Evolutionary conservation across 1,140 invertebrate species (phyloP).

Genomic region (Drosophila arizonae): DNA sequence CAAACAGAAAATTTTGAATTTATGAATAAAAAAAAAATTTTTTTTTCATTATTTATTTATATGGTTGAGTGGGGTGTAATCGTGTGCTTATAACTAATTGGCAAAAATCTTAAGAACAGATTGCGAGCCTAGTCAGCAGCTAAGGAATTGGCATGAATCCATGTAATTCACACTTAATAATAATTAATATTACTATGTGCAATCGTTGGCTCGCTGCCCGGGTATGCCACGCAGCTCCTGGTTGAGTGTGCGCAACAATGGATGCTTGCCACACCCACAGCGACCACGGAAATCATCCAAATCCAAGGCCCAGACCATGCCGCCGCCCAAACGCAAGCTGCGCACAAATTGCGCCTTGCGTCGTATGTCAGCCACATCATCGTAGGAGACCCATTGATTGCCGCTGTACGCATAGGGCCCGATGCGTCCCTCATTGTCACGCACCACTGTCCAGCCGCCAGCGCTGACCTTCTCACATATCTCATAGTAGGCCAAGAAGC

Average conservation of each 20-base stretch:
- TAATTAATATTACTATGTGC: slow-evolving; percentile 58
- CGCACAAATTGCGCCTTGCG: slow-evolving; percentile 85
- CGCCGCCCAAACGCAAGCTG: slow-evolving; percentile 87
- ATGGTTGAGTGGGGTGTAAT: slow-evolving; percentile 10
- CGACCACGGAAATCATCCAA: slow-evolving; percentile 89
- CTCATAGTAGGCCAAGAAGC: slow-evolving; percentile 94
- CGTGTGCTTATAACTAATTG: slow-evolving; percentile 50
- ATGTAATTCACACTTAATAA: slow-evolving; percentile 28
- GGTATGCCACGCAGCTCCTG: slow-evolving; percentile 84
- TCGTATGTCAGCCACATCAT: slow-evolving; percentile 88
- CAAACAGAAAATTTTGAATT: not conserved
- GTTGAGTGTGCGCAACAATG: slow-evolving; percentile 85
- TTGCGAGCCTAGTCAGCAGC: slow-evolving; percentile 51
- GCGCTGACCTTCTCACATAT: slow-evolving; percentile 86
- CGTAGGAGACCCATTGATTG: slow-evolving; percentile 92
- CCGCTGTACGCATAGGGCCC: slow-evolving; percentile 89
- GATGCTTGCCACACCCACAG: slow-evolving; percentile 86
- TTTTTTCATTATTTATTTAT: not conserved
- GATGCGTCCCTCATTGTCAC: slow-evolving; percentile 86
- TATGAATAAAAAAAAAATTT: not conserved
- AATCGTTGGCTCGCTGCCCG: slow-evolving; percentile 82
- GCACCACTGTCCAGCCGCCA: slow-evolving; percentile 87
- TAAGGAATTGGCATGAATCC: slow-evolving; percentile 18
- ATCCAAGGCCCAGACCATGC: slow-evolving; percentile 91
- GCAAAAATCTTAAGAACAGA: slow-evolving; percentile 56